These are phyloP conservation scores for Microplitis demolitor DNA, from an alignment of 1,140 invertebrate genomes.

Conservation along the genomic window DNA sequence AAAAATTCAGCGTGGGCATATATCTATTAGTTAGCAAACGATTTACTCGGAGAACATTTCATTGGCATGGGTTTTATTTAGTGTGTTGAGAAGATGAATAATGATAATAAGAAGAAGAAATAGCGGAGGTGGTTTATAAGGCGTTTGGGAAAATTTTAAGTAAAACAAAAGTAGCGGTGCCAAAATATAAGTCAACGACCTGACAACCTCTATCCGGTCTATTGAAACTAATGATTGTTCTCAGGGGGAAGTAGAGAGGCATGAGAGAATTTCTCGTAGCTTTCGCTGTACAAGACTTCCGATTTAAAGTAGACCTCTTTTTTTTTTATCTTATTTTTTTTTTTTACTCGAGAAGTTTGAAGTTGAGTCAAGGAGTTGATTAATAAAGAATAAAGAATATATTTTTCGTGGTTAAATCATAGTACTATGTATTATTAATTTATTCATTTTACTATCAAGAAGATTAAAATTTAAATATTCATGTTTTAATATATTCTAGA, in stretches of 20 bases:
- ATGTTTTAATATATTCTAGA: too few species aligned
- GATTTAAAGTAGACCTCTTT: background rate
- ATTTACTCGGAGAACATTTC: too few species aligned
- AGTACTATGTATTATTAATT: too few species aligned
- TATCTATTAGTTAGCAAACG: too few species aligned
- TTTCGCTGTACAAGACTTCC: constrained; percentile 1
- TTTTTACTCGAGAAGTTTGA: background rate
- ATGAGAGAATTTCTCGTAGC: constrained; percentile 18
- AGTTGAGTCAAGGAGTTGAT: background rate
- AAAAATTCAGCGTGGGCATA: background rate
- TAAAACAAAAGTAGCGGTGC: constrained; percentile 19
- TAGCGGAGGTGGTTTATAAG: constrained; percentile 5
- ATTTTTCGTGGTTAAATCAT: too few species aligned
- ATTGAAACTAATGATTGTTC: constrained; percentile 26
- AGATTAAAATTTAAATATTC: too few species aligned
- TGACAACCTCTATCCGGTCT: constrained; percentile 22
- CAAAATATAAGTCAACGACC: constrained; percentile 27
- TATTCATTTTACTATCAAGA: too few species aligned
- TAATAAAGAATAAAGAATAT: too few species aligned
- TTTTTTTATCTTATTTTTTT: background rate
- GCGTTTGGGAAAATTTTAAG: background rate
- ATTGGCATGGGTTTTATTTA: background rate
- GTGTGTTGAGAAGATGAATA: background rate
- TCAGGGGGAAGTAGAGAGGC: constrained; percentile 2
- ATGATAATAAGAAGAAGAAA: background rate